Evolutionary conservation across 2,797 vertebrate genomes (phyloP), one percentile per base, ranked within the genome.

Genomic region (Malurus splendens): DNA sequence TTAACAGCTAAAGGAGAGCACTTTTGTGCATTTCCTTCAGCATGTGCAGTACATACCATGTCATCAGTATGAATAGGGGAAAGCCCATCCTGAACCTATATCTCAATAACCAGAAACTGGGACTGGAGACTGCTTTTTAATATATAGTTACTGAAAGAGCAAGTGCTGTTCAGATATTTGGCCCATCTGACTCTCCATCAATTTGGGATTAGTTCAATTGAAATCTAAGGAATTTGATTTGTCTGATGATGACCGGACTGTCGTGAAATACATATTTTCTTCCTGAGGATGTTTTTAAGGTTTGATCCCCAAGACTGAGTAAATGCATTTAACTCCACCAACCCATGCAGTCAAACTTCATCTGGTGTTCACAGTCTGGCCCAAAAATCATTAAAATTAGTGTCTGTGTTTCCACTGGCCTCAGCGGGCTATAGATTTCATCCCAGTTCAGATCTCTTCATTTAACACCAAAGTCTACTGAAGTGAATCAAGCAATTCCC

Each of bases 1-100:
- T 94, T 94, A 95, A 88, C 61, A 88, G 83, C 92, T 65, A 77
- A 90, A 95, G 75, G 54, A 94, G 59, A 74, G 32, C 78, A 76
- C 50, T 88, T 76, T 38, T 51, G 67, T 82, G 67, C 57, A 32
- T 54, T 79, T 94, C 44, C 83, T 74, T 84, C 76, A 67, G 54
- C 72, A 22, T 52, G 22, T 84, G 45, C 42, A 61, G 16, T 54
- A 77, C 28, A 28, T 22, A n/a, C 39, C 36, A 2, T 74, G 59
- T n/a, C 60, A 83, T 30, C 86, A 62, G 30, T 52, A 36, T 13
- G n/a, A 78, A 59, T 0, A 52, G 17, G 36, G 38, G 39, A 25
- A 90, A 92, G 9, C 28, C 71, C 52, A 77, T 76, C 60, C 64
- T 80, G 50, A 86, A 60, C 42, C n/a, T 90, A 0, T 23, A 42